Evolutionary conservation across 2,888 invertebrate genomes (phyloP).

Genomic region (Oxycera nigricornis): DNA sequence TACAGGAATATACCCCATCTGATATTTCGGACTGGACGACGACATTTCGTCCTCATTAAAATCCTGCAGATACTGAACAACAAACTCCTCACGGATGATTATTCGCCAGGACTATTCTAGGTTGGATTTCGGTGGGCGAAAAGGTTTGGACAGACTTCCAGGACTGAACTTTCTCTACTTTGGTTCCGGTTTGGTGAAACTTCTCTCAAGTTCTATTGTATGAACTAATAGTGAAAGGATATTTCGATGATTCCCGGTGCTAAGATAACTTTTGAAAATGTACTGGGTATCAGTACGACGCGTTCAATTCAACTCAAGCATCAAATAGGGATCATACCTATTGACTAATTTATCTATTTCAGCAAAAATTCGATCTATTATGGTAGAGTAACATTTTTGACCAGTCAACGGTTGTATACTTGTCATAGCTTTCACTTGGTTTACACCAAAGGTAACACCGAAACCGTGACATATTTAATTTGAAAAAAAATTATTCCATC

Average conservation of each 20-base stretch:
- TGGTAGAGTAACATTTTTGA: too few species aligned
- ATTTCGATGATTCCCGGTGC: slow-evolving; percentile 21
- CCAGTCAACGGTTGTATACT: too few species aligned
- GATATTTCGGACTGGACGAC: slow-evolving; percentile 3
- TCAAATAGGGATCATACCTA: too few species aligned
- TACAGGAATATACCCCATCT: not conserved
- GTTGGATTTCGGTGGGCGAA: not conserved
- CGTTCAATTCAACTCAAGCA: too few species aligned
- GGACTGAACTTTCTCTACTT: slow-evolving; percentile 37
- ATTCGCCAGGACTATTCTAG: slow-evolving; percentile 12
- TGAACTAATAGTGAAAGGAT: slow-evolving; percentile 22
- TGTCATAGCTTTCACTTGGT: not conserved
- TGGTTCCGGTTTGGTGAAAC: slow-evolving; percentile 33
- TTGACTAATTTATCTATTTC: too few species aligned
- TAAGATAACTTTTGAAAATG: not conserved
- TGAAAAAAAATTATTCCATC: not conserved
- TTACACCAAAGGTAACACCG: not conserved
- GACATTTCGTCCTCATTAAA: slow-evolving; percentile 38
- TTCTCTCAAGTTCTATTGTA: slow-evolving; percentile 16
- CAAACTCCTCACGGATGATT: slow-evolving; percentile 30
- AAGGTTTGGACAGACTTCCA: slow-evolving; percentile 30
- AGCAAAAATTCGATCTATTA: too few species aligned
- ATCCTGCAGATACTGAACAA: slow-evolving; percentile 32
- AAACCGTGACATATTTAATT: not conserved
- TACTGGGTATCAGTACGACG: too few species aligned